Percentiles rank a stretch among this genome's conserved stretches.
Evolutionary conservation across 2,888 invertebrate species (phyloP).

Genomic region (Gortyna flavago): DNA sequence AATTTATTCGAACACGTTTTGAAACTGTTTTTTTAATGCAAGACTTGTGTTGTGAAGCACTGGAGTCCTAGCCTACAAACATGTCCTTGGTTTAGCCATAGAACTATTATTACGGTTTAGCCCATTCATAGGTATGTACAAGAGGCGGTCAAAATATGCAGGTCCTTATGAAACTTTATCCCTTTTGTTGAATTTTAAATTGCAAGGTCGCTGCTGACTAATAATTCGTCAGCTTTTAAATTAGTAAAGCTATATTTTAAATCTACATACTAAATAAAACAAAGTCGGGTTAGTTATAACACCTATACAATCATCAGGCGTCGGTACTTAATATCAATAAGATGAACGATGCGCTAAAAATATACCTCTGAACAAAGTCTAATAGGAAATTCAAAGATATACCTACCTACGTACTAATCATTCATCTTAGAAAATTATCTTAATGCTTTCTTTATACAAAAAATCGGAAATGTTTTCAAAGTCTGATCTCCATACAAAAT

Average conservation of each 20-base stretch:
- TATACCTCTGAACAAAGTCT: neutral
- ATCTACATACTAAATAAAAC: neutral
- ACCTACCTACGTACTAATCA: neutral
- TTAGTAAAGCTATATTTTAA: neutral
- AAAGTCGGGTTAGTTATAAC: no score
- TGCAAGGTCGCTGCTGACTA: neutral
- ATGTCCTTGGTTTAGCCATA: conserved; percentile 77
- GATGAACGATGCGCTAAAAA: neutral
- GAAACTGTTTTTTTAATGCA: conserved; percentile 65
- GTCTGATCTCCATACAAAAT: neutral
- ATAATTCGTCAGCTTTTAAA: neutral
- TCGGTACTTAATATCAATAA: neutral
- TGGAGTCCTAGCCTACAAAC: conserved; percentile 66
- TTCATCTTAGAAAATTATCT: neutral
- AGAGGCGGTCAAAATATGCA: conserved; percentile 58
- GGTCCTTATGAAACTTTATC: conserved; percentile 5
- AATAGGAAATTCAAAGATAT: neutral
- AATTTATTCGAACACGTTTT: conserved; percentile 61
- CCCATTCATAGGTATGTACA: conserved; percentile 78
- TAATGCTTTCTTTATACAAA: neutral
- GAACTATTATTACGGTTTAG: no score
- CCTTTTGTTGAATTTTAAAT: conserved; percentile 18
- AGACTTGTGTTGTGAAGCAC: conserved; percentile 71
- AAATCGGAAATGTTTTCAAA: neutral
- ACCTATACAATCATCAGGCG: no score